phyloP scores from a whole-genome alignment of 2,888 invertebrate species.

The Heliconius charithonia region DNA sequence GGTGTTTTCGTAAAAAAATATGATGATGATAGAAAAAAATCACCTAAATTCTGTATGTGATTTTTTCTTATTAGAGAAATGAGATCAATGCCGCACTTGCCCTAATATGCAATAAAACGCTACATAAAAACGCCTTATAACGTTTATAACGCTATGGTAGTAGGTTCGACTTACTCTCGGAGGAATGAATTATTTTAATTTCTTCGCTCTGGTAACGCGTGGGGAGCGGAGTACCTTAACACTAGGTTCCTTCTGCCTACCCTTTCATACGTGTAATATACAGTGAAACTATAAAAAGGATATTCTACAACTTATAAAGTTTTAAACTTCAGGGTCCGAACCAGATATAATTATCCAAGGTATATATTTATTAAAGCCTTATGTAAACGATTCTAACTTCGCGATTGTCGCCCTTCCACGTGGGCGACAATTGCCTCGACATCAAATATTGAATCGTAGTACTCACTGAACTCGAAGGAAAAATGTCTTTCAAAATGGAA shows the following conservation, averaged over 20 bases:
- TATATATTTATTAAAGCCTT: background rate
- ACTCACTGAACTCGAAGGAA: constrained; percentile 3
- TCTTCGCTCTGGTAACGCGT: too few species aligned
- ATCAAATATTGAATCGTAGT: constrained; percentile 15
- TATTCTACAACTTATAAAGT: background rate
- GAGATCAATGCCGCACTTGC: too few species aligned
- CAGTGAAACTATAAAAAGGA: background rate
- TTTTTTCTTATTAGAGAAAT: too few species aligned
- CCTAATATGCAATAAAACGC: background rate
- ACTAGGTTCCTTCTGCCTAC: too few species aligned
- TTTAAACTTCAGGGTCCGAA: background rate
- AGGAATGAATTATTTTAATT: too few species aligned
- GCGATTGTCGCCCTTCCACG: constrained; percentile 11
- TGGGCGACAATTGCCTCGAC: constrained; percentile 9
- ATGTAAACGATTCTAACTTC: constrained; percentile 28
- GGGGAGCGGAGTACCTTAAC: too few species aligned
- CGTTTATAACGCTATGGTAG: too few species aligned
- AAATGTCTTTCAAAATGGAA: constrained; percentile 16
- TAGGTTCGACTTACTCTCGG: too few species aligned
- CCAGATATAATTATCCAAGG: background rate
- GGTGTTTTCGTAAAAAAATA: background rate
- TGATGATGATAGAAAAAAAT: background rate
- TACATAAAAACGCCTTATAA: background rate
- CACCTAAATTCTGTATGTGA: too few species aligned
- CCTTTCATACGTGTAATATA: too few species aligned